Conservation (phyloP, 2,888 invertebrate genomes). For the Phengaris alcon region DNA sequence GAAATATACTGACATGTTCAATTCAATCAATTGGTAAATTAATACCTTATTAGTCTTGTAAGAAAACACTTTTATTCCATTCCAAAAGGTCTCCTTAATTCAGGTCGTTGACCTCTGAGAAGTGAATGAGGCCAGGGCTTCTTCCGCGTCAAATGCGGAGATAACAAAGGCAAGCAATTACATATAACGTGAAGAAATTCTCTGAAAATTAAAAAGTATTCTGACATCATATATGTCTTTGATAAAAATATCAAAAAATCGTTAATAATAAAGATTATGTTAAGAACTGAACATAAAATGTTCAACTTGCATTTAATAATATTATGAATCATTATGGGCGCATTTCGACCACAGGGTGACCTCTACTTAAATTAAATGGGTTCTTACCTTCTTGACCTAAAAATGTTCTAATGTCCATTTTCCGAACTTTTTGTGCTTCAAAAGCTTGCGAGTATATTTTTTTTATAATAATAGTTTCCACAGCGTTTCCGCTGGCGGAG, state of each 20-base stretch:
- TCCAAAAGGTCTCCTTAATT: neutral
- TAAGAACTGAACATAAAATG: no score
- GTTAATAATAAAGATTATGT: no score
- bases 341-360: no score
- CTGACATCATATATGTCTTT: no score
- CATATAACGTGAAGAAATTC: neutral
- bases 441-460: conserved; percentile 4
- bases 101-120: neutral
- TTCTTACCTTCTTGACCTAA: no score
- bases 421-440: neutral
- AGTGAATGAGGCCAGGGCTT: neutral
- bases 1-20: neutral
- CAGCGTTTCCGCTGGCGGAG: no score
- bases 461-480: neutral
- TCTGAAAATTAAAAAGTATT: neutral
- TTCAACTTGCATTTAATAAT: no score
- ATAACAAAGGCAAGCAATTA: conserved; percentile 5
- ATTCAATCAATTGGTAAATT: conserved; percentile 1
- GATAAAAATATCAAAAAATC: no score
- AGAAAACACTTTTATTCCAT: neutral
- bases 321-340: no score
- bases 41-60: neutral
- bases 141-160: neutral
- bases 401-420: no score
- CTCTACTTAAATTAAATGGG: no score